phyloP scores from a whole-genome alignment of 2,888 invertebrate genomes.

The Andricus quercusramuli region DNA sequence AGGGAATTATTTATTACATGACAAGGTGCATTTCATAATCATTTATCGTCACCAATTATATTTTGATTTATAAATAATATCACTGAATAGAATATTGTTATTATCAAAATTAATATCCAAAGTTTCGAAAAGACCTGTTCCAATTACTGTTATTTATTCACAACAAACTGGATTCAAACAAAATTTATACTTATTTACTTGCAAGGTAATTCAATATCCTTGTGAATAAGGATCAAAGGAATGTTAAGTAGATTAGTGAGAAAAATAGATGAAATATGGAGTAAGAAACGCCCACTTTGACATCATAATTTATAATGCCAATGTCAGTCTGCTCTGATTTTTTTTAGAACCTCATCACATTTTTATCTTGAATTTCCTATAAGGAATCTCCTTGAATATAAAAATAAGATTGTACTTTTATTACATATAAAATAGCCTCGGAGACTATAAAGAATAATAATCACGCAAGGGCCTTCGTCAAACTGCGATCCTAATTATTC shows the following conservation, averaged over 20 bases:
- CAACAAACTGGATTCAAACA: too few relatives aligned
- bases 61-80: background rate
- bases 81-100: background rate
- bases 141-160: too few relatives aligned
- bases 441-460: conserved; percentile 20
- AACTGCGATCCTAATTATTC: conserved; percentile 32
- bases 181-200: background rate
- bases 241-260: background rate
- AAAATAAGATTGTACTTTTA: background rate
- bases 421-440: conserved; percentile 25
- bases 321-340: conserved; percentile 26
- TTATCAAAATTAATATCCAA: too few relatives aligned
- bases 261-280: background rate
- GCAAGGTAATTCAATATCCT: background rate
- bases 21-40: conserved; percentile 27
- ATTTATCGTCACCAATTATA: conserved; percentile 19
- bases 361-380: background rate
- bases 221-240: background rate
- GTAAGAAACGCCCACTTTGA: conserved; percentile 5
- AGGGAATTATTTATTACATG: conserved; percentile 13
- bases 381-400: conserved; percentile 15
- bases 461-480: conserved; percentile 35
- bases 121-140: too few relatives aligned
- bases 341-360: background rate
- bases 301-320: conserved; percentile 24